Evolutionary conservation across 2,797 vertebrate species (phyloP).

Genomic region (Acomys russatus): DNA sequence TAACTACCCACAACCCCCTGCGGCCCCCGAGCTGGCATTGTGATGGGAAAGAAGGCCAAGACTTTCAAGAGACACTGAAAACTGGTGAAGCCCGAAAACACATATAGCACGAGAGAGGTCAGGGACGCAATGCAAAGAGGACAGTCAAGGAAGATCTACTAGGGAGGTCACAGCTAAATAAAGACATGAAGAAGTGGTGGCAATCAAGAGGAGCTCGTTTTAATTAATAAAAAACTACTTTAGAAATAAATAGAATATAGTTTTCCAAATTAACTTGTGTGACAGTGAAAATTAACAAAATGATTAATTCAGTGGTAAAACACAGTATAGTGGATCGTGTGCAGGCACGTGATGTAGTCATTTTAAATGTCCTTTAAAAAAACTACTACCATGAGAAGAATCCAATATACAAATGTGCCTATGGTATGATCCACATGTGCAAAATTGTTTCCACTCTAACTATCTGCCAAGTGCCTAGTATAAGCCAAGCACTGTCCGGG

Average conservation of each 20-base stretch:
- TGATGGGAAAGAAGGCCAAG: not conserved
- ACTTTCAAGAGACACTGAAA: slow-evolving; percentile 26
- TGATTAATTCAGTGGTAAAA: slow-evolving; percentile 39
- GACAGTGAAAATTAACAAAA: slow-evolving; percentile 19
- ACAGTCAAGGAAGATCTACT: not conserved
- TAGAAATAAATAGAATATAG: slow-evolving; percentile 18
- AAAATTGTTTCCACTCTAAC: slow-evolving; percentile 2
- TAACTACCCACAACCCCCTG: slow-evolving; percentile 33
- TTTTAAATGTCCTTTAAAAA: slow-evolving; percentile 22
- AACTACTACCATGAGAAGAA: slow-evolving; percentile 8
- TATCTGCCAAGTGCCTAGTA: slow-evolving; percentile 49
- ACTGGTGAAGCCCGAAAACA: slow-evolving; percentile 6
- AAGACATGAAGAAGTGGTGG: not conserved
- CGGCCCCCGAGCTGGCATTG: slow-evolving; percentile 1
- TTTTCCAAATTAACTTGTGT: slow-evolving; percentile 15
- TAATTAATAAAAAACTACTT: slow-evolving; percentile 37
- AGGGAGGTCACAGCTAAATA: slow-evolving; percentile 20
- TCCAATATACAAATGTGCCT: slow-evolving; percentile 9
- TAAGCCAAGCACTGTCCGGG: not conserved
- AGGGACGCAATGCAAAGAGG: slow-evolving; percentile 26
- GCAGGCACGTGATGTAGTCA: not conserved
- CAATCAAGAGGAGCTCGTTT: not conserved
- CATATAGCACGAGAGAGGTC: not conserved
- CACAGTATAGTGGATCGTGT: not conserved
- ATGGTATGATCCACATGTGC: not conserved